Conservation (phyloP, 64 coral and sea anemone species). For the Pocillopora verrucosa region DNA sequence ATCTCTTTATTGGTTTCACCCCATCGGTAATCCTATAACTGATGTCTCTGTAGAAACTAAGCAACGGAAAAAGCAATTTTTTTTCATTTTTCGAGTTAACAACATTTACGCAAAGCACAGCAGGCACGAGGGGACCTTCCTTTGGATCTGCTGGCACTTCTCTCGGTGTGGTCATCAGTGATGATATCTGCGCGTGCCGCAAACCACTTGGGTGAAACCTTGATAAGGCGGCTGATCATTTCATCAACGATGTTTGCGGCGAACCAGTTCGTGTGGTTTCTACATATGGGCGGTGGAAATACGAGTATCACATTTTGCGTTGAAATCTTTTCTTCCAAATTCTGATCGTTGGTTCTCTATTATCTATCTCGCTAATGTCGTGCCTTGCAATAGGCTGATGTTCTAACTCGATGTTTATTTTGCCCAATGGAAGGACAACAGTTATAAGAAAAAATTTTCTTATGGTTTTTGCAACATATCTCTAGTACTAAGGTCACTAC, state of each 20-base stretch:
- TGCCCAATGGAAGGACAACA: too few species aligned
- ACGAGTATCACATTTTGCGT: neutral
- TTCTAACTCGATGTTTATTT: too few species aligned
- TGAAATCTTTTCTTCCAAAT: neutral
- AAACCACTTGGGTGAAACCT: constrained; percentile 1
- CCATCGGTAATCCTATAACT: constrained; percentile 64
- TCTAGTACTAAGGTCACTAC: too few species aligned
- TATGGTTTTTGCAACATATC: too few species aligned
- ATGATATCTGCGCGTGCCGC: constrained; percentile 11
- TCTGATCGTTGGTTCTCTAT: too few species aligned
- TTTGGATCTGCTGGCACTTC: neutral
- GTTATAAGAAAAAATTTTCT: too few species aligned
- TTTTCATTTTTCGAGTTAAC: neutral
- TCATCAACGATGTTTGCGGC: constrained; percentile 28
- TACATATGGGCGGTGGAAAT: neutral
- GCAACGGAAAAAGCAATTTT: constrained; percentile 71
- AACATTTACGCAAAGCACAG: constrained; percentile 27
- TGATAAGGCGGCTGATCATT: constrained; percentile 32
- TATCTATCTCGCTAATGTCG: too few species aligned
- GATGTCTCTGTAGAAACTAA: constrained; percentile 44
- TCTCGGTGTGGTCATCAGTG: neutral
- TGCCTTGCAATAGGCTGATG: too few species aligned
- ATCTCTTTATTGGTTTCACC: constrained; percentile 87
- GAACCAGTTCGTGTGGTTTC: neutral
- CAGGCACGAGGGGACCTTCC: neutral